Base-by-base conservation (phyloP, 2,797 vertebrate species). In the Phoxinus dragarum region DNA sequence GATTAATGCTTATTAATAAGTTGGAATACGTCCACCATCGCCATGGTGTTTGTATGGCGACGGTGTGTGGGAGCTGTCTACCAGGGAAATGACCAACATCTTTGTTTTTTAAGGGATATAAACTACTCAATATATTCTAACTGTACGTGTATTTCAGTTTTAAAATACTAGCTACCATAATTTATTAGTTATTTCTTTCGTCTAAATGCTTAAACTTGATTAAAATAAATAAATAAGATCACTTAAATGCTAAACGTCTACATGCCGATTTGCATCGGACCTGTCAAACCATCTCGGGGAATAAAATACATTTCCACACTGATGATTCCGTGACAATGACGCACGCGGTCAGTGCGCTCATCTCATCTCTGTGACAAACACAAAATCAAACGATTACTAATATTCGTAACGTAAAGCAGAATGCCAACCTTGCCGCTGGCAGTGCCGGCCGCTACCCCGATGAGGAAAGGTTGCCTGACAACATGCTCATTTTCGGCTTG, bases 391-490 rank as follows among this genome's bases (percentile, higher is more conserved):
- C 27, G 31, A 38, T 74, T 34, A 64, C 44, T 86, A 80, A 79
- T 44, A 78, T 69, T 23, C 6, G 72, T 40, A 54, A 80, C 54
- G 49, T 61, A 31, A 87, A 81, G 64, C 27, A 31, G 59, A 89
- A 74, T 47, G 87, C 93, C 88, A 88, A 98, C 97, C 96, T 99
- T 98, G 89, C 97, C 97, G 93, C 97, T 99, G 89, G 97, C 97
- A 7, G 97, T 98, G 81, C 97, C 97, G 23, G 97, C 97, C 90
- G 97, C 96, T 89, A 98, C 97, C 34, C 97, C 97, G 87, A 99
- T 98, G 79, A 99, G 95, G 90, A 98, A 98, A 14, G 97, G 97
- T 90, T 96, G 96, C 54, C 95, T 93, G 84, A 91, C 88, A 77
- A 81, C 82, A 86, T 93, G 85, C 82, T 94, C 92, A 88, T 96